Evolutionary conservation across 2,888 invertebrate species (phyloP), one percentile per base, ranked within the genome.

Genomic region (Polydrusus pterygomalis): DNA sequence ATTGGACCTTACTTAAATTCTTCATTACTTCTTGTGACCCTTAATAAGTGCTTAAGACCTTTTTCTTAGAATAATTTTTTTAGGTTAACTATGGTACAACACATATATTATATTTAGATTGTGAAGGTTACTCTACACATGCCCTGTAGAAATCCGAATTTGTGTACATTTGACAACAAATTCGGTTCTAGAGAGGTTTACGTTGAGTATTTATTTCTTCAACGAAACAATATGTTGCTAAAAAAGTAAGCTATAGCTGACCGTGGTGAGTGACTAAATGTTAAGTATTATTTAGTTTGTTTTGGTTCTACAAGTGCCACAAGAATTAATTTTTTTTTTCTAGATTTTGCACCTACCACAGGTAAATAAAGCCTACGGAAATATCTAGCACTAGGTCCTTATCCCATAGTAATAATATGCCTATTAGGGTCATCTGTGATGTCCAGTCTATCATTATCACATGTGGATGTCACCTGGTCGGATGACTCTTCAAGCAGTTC

Each of bases 361-460:
- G 25, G 51, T 34, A 45, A 6, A 34, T 7, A 7, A 34, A n/a
- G n/a, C n/a, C 1, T 7, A 34, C 8, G 34, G 8, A 30, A 25
- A 49, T 49, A 60, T 64, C 34, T 70, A 7, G 88, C 82, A 63
- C 84, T 79, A 67, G 87, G 82, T 0, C 89, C 89, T 20, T 89
- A 86, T 40, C 88, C 89, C 81, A 89, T 85, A n/a, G 83, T 83
- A 25, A 87, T 83, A 43, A 85, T 82, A 54, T 80, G 77, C 11
- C 81, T 82, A 74, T 82, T 80, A 81, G 82, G 83, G 82, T 80
- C 82, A 77, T 90, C 90, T 2, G 84, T 82, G 75, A 91, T 88
- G 85, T 88, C 85, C 11, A 92, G 77, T 70, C 84, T 85, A 79
- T 91, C 91, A 1, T 85, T 86, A 0, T 81, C 80, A 80, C 93